phyloP scores from a whole-genome alignment of 2,888 invertebrate species.

The Ptilodon capucinus region DNA sequence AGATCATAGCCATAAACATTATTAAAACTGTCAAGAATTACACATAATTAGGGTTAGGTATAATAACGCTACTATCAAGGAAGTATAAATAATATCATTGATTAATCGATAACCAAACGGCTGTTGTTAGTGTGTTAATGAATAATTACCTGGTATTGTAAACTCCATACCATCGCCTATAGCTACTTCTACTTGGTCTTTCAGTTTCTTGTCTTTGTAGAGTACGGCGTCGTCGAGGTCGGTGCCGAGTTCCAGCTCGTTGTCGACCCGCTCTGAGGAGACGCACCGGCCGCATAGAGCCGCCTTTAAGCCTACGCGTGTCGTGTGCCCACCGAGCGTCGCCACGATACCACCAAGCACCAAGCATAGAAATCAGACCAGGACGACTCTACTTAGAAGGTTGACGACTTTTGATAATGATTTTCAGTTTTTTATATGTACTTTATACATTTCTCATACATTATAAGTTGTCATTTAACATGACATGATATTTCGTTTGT shows the following conservation, averaged over 20 bases:
- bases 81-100: background rate
- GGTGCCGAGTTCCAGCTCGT: conserved; percentile 84
- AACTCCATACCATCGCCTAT: conserved; percentile 97
- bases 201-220: conserved; percentile 93
- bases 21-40: too few relatives aligned
- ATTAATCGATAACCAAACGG: too few relatives aligned
- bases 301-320: conserved; percentile 80
- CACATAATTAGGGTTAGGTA: too few relatives aligned
- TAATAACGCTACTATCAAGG: background rate
- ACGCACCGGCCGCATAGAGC: conserved; percentile 85
- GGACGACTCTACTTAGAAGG: conserved; percentile 30
- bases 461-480: too few relatives aligned
- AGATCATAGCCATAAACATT: too few relatives aligned
- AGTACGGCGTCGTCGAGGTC: conserved; percentile 92
- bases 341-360: conserved; percentile 50
- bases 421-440: too few relatives aligned
- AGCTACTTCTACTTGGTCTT: conserved; percentile 94
- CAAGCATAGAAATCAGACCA: conserved; percentile 83
- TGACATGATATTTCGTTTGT: too few relatives aligned
- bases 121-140: too few relatives aligned
- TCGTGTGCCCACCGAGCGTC: conserved; percentile 56
- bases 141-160: conserved; percentile 90
- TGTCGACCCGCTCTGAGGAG: conserved; percentile 86
- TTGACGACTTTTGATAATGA: background rate
- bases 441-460: too few relatives aligned